Evolutionary conservation across 2,888 invertebrate genomes (phyloP).

Genomic region (Rotaria macrura): DNA sequence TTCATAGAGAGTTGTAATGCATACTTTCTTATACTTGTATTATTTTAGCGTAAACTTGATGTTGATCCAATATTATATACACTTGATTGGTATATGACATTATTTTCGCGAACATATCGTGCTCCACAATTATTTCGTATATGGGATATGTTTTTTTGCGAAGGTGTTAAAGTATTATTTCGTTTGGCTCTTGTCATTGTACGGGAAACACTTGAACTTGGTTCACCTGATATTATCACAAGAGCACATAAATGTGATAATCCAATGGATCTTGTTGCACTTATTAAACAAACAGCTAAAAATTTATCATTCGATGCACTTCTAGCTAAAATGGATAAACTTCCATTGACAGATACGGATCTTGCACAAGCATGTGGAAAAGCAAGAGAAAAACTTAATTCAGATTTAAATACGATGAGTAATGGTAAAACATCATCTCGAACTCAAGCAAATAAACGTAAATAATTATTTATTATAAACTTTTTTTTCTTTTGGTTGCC

Average conservation of each 20-base stretch:
- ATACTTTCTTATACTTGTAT: background rate
- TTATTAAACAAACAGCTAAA: slow-evolving; percentile 13
- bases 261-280: background rate
- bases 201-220: background rate
- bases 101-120: background rate
- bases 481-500: background rate
- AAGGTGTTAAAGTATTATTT: slow-evolving; percentile 23
- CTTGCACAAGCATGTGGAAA: background rate
- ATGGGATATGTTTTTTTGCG: slow-evolving; percentile 17
- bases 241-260: slow-evolving; percentile 20
- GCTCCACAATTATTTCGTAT: slow-evolving; percentile 4
- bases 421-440: background rate
- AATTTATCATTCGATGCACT: background rate
- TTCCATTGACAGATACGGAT: background rate
- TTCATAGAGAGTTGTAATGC: no score
- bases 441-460: background rate
- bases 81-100: slow-evolving; percentile 22
- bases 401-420: background rate
- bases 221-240: background rate
- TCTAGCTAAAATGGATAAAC: slow-evolving; percentile 5
- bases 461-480: background rate
- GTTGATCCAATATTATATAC: slow-evolving; percentile 19
- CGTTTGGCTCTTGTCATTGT: background rate
- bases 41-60: background rate
- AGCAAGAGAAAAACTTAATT: background rate